Percentiles rank a stretch among this genome's conserved stretches.
phyloP scores from a whole-genome alignment of 2,888 invertebrate genomes.

The Drosophila anceps region DNA sequence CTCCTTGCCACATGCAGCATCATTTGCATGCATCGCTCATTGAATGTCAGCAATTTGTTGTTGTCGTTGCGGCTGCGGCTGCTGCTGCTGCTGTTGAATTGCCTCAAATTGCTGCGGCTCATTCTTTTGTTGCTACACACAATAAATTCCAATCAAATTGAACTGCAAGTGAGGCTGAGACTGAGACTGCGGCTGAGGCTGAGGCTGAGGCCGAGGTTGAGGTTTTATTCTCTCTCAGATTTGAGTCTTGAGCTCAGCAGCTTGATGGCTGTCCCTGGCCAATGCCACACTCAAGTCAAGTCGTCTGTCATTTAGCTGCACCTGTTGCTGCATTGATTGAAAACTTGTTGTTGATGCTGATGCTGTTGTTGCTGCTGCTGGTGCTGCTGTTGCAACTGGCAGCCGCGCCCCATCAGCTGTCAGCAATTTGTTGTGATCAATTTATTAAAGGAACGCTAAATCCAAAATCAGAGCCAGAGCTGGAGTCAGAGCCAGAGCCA shows the following conservation, averaged over 20 bases:
- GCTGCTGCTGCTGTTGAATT: constrained; percentile 33
- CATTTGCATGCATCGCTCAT: constrained; percentile 70
- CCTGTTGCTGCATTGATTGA: constrained; percentile 78
- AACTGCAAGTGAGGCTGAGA: constrained; percentile 19
- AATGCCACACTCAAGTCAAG: constrained; percentile 32
- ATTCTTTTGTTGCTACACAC: constrained; percentile 54
- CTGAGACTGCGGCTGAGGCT: background rate
- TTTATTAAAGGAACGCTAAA: constrained; percentile 74
- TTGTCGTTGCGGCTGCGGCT: constrained; percentile 26
- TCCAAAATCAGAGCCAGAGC: constrained; percentile 37
- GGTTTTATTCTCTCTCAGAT: constrained; percentile 8
- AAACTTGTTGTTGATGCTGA: constrained; percentile 65
- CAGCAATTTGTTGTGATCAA: constrained; percentile 84
- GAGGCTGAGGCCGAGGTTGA: background rate
- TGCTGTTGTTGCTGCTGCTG: constrained; percentile 21
- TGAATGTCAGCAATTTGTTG: constrained; percentile 67
- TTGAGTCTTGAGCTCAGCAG: constrained; percentile 8
- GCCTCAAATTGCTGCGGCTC: constrained; percentile 55
- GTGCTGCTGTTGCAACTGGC: constrained; percentile 38
- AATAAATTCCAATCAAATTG: constrained; percentile 81
- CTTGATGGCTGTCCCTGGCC: constrained; percentile 46
- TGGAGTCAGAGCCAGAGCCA: constrained; percentile 2
- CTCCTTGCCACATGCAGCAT: constrained; percentile 18
- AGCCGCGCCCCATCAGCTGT: constrained; percentile 79
- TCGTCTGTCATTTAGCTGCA: constrained; percentile 71